Percentiles rank a stretch among this genome's conserved stretches.
These are phyloP conservation scores for Scaptomyza cyrtandrae DNA, from an alignment of 2,888 invertebrate genomes.

Conservation along the genomic window DNA sequence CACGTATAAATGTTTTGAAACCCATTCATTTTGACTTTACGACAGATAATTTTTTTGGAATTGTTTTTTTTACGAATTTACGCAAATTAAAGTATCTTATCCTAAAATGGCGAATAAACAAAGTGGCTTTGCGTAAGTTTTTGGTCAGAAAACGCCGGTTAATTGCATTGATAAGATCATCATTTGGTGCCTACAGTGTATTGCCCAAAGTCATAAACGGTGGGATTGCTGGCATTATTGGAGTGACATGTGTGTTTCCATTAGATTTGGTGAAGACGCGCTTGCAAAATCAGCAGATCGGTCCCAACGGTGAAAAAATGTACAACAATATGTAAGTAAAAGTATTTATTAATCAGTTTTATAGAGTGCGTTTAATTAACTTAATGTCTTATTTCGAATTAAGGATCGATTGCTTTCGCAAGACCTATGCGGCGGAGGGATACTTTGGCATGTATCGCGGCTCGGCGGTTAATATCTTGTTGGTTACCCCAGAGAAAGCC, in stretches of 20 bases:
- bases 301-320: conserved; percentile 94
- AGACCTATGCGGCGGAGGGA: conserved; percentile 96
- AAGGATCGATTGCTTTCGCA: conserved; percentile 97
- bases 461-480: conserved; percentile 97
- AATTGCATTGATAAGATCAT: not conserved
- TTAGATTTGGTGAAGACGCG: conserved; percentile 98
- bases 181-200: conserved; percentile 94
- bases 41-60: too few species aligned
- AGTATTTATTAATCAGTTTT: too few species aligned
- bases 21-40: not conserved
- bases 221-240: conserved; percentile 98
- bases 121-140: conserved; percentile 23
- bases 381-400: not conserved
- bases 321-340: conserved; percentile 95
- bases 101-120: conserved; percentile 9
- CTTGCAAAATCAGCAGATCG: conserved; percentile 97
- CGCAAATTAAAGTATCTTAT: not conserved
- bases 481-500: conserved; percentile 99
- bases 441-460: conserved; percentile 99
- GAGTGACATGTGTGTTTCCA: conserved; percentile 98
- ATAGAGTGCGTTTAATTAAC: not conserved
- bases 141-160: not conserved
- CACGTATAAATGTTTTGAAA: not conserved
- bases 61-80: conserved; percentile 5
- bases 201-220: conserved; percentile 92